Base-by-base conservation (phyloP, 2,888 invertebrate species). In the Cotesia congregata region DNA sequence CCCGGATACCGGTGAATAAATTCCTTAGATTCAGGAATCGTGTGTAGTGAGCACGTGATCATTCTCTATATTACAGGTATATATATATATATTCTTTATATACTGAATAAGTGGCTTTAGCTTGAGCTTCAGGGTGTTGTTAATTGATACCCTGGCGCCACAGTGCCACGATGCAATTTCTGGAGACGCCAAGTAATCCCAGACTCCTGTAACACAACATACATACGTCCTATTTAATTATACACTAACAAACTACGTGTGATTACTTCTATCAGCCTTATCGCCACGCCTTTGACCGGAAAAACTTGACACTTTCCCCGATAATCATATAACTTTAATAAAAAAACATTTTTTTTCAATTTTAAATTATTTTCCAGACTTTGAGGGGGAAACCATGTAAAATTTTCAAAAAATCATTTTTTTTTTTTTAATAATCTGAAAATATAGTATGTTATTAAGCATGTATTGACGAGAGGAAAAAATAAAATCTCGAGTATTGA, bases 141-240 rank as follows among this genome's bases (percentile, higher is more conserved):
- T 80, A 80, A 80, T 78, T 78, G 80, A 80, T 80, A 80, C 78
- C 76, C 77, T 76, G 80, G 80, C 80, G 80, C 80, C 80, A 78
- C 77, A 76, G 69, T 74, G 77, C 20, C 50, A 68, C 72, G 67
- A 65, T 72, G 77, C 74, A 75, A 75, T 77, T 80, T 78, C 76
- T 78, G 74, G 72, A 41, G 73, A 73, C 77, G 76, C 78, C 74
- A 72, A 67, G 59, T 41, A 62, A 73, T 39, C 74, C 61, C 60
- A 38, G 12, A 41, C n/a, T 67, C 60, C 67, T 72, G 38, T 50
- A 68, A 69, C 64, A 64, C 64, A 41, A 69, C 75, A 67, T 68
- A 74, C 78, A 80, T 78, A 78, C 77, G 77, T 62, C 76, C 77
- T 80, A 78, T 80, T 80, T 80, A 80, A 80, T 80, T 80, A 78